Evolutionary conservation across 1,140 invertebrate genomes (phyloP).

Genomic region (Drosophila varians): DNA sequence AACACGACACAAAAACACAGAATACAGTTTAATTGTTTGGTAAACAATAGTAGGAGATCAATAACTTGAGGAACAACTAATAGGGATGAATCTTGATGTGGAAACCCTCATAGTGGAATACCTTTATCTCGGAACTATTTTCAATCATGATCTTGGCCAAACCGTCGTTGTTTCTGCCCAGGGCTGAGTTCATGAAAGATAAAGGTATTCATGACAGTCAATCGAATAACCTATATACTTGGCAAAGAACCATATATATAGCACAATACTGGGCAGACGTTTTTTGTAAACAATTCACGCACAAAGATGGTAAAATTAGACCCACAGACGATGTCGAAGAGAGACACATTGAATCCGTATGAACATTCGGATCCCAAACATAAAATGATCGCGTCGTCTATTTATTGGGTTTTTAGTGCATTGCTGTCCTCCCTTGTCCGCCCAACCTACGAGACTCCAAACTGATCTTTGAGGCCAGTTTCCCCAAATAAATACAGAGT

Average conservation of each 20-base stretch:
- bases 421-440: constrained; percentile 36
- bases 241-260: constrained; percentile 59
- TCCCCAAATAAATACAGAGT: neutral
- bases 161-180: constrained; percentile 83
- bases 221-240: constrained; percentile 50
- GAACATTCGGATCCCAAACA: neutral
- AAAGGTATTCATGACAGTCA: constrained; percentile 57
- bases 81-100: too few relatives aligned
- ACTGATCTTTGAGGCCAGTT: neutral
- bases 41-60: constrained; percentile 3
- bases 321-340: constrained; percentile 65
- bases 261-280: constrained; percentile 82
- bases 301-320: constrained; percentile 83
- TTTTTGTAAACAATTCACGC: constrained; percentile 84
- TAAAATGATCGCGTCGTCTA: constrained; percentile 73
- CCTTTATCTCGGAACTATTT: constrained; percentile 61
- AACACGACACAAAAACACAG: constrained; percentile 64
- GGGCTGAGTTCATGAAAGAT: constrained; percentile 82
- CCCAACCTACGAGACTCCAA: constrained; percentile 28
- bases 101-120: constrained; percentile 41
- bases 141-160: constrained; percentile 80
- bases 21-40: constrained; percentile 34
- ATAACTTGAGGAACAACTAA: constrained; percentile 19
- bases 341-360: constrained; percentile 1
- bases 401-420: constrained; percentile 21